Conservation (phyloP, 2,888 invertebrate genomes). For the Hetaerina titia region DNA sequence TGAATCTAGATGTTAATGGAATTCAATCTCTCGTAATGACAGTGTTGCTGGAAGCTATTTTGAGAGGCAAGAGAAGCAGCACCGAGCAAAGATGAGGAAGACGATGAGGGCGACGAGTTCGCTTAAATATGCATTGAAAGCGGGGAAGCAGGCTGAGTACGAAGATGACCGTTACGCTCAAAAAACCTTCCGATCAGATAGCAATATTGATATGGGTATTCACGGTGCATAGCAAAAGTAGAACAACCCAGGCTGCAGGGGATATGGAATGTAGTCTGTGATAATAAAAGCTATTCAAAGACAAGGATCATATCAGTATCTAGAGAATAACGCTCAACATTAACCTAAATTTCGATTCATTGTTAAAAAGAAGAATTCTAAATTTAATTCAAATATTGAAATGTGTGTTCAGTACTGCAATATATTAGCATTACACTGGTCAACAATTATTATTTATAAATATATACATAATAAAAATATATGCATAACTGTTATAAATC, state of each 20-base stretch:
- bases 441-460: too few relatives aligned
- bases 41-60: neutral
- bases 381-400: too few relatives aligned
- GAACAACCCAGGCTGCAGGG: neutral
- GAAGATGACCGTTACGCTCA: neutral
- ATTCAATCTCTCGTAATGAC: neutral
- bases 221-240: neutral
- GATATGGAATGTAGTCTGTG: neutral
- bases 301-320: neutral
- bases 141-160: neutral
- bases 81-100: neutral
- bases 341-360: neutral
- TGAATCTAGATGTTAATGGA: neutral
- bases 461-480: too few relatives aligned
- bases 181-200: neutral
- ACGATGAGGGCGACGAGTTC: neutral
- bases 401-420: too few relatives aligned
- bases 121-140: constrained; percentile 27
- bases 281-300: neutral
- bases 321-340: neutral
- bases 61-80: neutral
- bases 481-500: too few relatives aligned
- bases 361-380: too few relatives aligned
- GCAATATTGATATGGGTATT: neutral
- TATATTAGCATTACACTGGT: too few relatives aligned